Conservation (phyloP, 2,888 invertebrate genomes). For the Mesorhabditis sp. region DNA sequence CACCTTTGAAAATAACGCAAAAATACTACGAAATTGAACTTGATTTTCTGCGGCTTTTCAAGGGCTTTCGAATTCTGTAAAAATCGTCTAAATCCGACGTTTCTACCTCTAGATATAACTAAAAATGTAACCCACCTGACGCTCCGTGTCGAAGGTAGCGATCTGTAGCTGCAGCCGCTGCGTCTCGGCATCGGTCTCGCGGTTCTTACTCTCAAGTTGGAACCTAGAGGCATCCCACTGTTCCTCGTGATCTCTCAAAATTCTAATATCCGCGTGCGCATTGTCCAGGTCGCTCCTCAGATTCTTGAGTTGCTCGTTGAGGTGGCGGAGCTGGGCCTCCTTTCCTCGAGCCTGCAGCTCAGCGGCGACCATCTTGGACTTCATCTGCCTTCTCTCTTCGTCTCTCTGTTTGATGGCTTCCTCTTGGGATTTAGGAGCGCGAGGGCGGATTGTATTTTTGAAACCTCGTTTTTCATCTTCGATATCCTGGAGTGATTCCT, state of each 20-base stretch:
- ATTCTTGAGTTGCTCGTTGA: slow-evolving; percentile 46
- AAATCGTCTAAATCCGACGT: no score
- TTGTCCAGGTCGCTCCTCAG: slow-evolving; percentile 52
- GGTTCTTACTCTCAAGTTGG: slow-evolving; percentile 50
- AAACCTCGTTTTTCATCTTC: slow-evolving; percentile 55
- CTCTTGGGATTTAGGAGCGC: slow-evolving; percentile 54
- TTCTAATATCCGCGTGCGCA: slow-evolving; percentile 50
- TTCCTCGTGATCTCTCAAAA: slow-evolving; percentile 52
- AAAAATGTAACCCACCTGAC: slow-evolving; percentile 25
- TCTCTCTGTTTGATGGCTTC: slow-evolving; percentile 54
- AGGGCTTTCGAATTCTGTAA: no score
- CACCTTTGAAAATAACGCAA: no score
- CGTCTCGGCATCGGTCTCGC: slow-evolving; percentile 51
- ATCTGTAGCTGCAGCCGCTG: slow-evolving; percentile 47
- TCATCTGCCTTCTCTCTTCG: slow-evolving; percentile 54
- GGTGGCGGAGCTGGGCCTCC: slow-evolving; percentile 54
- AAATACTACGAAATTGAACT: no score
- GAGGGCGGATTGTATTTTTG: slow-evolving; percentile 52
- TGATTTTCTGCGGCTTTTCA: no score
- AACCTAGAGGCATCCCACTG: slow-evolving; percentile 46
- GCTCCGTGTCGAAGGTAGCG: slow-evolving; percentile 47
- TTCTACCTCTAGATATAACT: no score
- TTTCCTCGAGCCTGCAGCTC: slow-evolving; percentile 56
- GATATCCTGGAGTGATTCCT: slow-evolving; percentile 51
- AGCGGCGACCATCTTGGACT: slow-evolving; percentile 55